Evolutionary conservation across 2,113 vertebrate genomes (phyloP).

Genomic region (Corvus hawaiiensis): DNA sequence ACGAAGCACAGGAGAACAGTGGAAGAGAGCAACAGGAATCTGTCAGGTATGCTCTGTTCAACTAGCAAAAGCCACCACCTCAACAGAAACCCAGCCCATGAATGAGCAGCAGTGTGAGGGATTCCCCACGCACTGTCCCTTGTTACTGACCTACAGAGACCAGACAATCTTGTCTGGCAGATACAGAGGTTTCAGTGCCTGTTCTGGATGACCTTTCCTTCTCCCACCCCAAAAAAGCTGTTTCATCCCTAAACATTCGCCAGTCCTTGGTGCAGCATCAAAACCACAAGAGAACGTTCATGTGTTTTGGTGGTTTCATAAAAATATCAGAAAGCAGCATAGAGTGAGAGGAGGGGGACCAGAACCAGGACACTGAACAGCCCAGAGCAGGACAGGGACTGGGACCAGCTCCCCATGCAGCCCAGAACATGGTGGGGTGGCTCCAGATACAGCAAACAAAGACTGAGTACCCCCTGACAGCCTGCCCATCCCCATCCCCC

Average conservation of each 20-base stretch:
- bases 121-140: not conserved
- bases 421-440: rapidly evolving
- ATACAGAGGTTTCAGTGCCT: not conserved
- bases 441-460: not conserved
- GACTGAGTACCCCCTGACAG: not conserved
- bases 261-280: not conserved
- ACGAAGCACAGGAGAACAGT: not conserved
- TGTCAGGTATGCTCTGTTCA: not conserved
- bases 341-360: not conserved
- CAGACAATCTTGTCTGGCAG: not conserved
- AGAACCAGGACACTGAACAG: not conserved
- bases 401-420: not conserved
- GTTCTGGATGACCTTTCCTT: not conserved
- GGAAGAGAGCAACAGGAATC: not conserved
- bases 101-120: not conserved
- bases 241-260: not conserved
- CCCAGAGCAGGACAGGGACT: not conserved
- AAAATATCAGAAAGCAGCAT: not conserved
- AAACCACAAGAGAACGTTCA: not conserved
- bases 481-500: not conserved
- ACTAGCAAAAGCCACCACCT: not conserved
- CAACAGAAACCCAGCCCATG: not conserved
- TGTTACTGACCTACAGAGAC: not conserved
- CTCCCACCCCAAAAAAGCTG: not conserved
- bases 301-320: not conserved